A percentile compares a stretch with the other conserved stretches of the same genome.
Evolutionary conservation across 2,113 vertebrate species (phyloP).

Genomic region (Acrocephalus arundinaceus): DNA sequence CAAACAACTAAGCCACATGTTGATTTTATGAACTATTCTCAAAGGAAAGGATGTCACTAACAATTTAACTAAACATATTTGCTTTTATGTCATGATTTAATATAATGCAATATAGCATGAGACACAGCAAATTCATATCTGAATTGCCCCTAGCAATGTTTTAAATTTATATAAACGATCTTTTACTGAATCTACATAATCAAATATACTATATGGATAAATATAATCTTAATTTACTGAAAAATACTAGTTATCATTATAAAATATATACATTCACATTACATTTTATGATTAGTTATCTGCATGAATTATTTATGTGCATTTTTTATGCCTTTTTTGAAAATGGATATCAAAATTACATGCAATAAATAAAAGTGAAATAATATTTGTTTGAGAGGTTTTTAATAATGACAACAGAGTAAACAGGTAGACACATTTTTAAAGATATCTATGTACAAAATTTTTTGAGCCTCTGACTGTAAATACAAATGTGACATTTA

Average conservation of each 20-base stretch:
- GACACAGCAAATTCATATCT: not conserved
- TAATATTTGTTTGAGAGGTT: not conserved
- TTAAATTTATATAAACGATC: not conserved
- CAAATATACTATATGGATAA: not conserved
- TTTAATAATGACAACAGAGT: constrained; percentile 22
- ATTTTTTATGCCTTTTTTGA: constrained; percentile 13
- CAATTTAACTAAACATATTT: constrained; percentile 62
- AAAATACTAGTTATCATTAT: not conserved
- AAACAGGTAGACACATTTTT: constrained; percentile 40
- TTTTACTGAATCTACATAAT: not conserved
- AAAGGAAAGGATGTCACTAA: not conserved
- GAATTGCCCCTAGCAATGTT: not conserved
- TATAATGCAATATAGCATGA: not conserved
- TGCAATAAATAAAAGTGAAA: not conserved
- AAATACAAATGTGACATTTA: not conserved
- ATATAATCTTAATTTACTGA: constrained; percentile 7
- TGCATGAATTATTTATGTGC: not conserved
- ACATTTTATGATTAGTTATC: not conserved
- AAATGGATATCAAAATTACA: not conserved
- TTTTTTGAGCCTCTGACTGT: not conserved
- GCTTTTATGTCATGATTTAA: constrained; percentile 30
- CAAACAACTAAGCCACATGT: not conserved
- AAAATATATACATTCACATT: not conserved
- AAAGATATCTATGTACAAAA: not conserved
- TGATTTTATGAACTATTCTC: not conserved